phyloP scores from a whole-genome alignment of 1,140 invertebrate species.

The Pseudachorutes palmiensis region DNA sequence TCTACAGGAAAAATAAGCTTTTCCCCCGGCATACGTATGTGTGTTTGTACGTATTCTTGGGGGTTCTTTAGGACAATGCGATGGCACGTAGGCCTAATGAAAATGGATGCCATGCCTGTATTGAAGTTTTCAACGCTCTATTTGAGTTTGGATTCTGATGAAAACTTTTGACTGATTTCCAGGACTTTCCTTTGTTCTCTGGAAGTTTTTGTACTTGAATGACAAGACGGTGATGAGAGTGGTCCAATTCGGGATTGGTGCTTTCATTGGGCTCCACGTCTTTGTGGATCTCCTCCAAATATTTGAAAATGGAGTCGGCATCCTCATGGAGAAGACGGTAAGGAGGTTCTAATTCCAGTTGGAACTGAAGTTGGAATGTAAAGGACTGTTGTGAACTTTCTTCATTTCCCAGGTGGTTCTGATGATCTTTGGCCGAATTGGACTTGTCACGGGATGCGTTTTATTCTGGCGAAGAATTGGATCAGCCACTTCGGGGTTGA shows the following conservation, averaged over 20 bases:
- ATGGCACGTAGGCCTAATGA: too few relatives aligned
- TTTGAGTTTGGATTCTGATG: too few relatives aligned
- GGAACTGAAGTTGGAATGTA: not conserved
- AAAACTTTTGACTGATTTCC: not conserved
- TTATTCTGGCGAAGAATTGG: not conserved
- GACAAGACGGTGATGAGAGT: slow-evolving; percentile 32
- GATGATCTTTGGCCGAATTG: not conserved
- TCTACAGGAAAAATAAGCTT: too few relatives aligned
- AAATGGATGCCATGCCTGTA: slow-evolving; percentile 1
- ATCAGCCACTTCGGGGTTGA: not conserved
- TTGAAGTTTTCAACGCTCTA: too few relatives aligned
- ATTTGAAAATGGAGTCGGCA: not conserved
- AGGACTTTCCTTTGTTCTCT: slow-evolving; percentile 31
- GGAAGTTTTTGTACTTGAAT: slow-evolving; percentile 33
- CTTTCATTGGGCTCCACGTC: slow-evolving; percentile 22
- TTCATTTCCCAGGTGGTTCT: not conserved
- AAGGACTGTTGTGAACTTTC: not conserved
- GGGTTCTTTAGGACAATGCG: too few relatives aligned
- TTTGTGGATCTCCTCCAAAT: slow-evolving; percentile 28
- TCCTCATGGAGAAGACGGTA: slow-evolving; percentile 15
- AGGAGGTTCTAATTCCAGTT: slow-evolving; percentile 7
- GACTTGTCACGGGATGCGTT: not conserved
- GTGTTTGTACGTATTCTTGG: too few relatives aligned
- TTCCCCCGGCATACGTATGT: too few relatives aligned
- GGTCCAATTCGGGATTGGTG: slow-evolving; percentile 21